phyloP scores from a whole-genome alignment of 53 echinoderm and acorn worm genomes.

The Patiria pectinifera region DNA sequence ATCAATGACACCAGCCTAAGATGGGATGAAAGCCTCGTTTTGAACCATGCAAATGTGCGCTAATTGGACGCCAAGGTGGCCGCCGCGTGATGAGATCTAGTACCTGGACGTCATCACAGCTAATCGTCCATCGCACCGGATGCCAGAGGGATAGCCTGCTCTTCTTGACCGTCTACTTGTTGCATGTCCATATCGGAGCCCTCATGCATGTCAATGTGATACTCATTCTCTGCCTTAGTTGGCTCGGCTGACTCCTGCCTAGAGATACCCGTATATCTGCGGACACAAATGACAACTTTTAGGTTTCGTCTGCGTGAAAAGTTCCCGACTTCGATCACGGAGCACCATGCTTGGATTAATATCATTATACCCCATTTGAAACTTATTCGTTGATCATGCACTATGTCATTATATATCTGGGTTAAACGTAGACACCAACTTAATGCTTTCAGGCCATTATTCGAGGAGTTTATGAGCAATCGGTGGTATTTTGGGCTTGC shows the following conservation, averaged over 20 bases:
- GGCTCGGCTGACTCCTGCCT: conserved; percentile 61
- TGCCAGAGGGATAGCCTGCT: conserved; percentile 69
- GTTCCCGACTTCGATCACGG: too few species aligned
- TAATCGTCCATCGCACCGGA: conserved; percentile 62
- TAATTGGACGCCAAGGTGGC: neutral
- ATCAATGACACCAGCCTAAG: neutral
- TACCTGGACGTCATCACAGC: conserved; percentile 31
- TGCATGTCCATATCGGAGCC: conserved; percentile 71
- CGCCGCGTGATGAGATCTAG: neutral
- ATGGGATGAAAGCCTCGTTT: neutral
- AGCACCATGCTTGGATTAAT: too few species aligned
- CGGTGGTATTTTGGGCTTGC: too few species aligned
- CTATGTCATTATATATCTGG: too few species aligned
- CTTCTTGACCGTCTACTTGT: conserved; percentile 55
- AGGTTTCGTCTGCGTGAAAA: too few species aligned
- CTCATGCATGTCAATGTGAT: conserved; percentile 53
- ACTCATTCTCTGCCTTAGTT: conserved; percentile 47
- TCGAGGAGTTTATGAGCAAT: too few species aligned
- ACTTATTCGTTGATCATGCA: too few species aligned
- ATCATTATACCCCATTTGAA: too few species aligned
- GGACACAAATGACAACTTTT: neutral
- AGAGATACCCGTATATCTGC: conserved; percentile 64
- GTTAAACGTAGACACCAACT: too few species aligned
- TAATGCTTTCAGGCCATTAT: too few species aligned
- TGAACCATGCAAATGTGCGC: neutral